A percentile compares a stretch with the other conserved stretches of the same genome.
Evolutionary conservation across 2,113 vertebrate species (phyloP).

Genomic region (Callocephalon fimbriatum): DNA sequence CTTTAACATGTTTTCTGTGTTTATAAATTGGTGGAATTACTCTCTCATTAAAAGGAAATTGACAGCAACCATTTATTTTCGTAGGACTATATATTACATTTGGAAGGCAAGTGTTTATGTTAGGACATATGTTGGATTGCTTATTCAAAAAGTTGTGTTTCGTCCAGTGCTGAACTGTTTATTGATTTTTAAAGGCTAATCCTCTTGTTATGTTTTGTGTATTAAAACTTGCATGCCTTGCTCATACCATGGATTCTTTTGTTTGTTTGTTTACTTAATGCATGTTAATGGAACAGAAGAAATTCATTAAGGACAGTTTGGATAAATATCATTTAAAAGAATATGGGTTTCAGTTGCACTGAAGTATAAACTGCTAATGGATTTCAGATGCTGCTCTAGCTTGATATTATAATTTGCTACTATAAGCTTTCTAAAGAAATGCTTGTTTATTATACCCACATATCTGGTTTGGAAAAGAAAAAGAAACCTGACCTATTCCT

Average conservation of each 20-base stretch:
- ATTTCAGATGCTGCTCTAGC: slow-evolving; percentile 72
- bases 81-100: slow-evolving; percentile 68
- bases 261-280: slow-evolving; percentile 70
- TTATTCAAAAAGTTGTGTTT: slow-evolving; percentile 64
- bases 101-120: slow-evolving; percentile 73
- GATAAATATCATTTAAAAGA: slow-evolving; percentile 24
- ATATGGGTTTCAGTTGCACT: slow-evolving; percentile 36
- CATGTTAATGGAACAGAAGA: slow-evolving; percentile 75
- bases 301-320: slow-evolving; percentile 72
- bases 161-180: slow-evolving; percentile 63
- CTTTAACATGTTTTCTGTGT: slow-evolving; percentile 33
- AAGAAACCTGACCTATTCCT: neutral
- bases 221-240: slow-evolving; percentile 74
- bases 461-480: slow-evolving; percentile 11
- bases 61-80: slow-evolving; percentile 77
- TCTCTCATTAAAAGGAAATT: slow-evolving; percentile 67
- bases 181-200: slow-evolving; percentile 71
- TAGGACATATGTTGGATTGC: slow-evolving; percentile 71
- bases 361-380: slow-evolving; percentile 75
- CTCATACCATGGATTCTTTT: slow-evolving; percentile 56
- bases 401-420: slow-evolving; percentile 37
- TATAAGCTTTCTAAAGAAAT: slow-evolving; percentile 28
- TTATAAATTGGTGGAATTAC: slow-evolving; percentile 44
- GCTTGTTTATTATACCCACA: slow-evolving; percentile 27
- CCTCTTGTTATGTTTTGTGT: slow-evolving; percentile 66